Conservation (phyloP, 2,888 invertebrate species). For the Theretra japonica region DNA sequence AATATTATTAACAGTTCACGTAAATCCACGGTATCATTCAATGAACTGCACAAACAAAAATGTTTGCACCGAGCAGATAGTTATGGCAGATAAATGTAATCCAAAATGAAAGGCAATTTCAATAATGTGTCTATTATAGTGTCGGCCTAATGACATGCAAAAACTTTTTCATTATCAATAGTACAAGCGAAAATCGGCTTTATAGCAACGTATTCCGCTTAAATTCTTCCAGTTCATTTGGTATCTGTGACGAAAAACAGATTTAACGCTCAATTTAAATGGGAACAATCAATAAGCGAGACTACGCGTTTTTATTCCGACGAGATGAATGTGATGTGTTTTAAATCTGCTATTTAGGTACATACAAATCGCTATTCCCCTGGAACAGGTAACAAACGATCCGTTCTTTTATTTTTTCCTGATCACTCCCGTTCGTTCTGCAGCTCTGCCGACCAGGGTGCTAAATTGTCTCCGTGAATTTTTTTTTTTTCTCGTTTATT, state of each 20-base stretch:
- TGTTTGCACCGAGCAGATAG: conserved; percentile 10
- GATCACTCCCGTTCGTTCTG: conserved; percentile 51
- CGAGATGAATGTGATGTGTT: conserved; percentile 73
- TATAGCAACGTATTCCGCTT: conserved; percentile 42
- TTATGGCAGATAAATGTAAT: conserved; percentile 28
- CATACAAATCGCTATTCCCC: conserved; percentile 69
- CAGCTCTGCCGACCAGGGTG: conserved; percentile 45
- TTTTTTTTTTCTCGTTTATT: conserved; percentile 41
- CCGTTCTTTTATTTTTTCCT: conserved; percentile 50
- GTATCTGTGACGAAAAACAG: conserved; percentile 66
- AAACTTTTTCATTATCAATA: conserved; percentile 15
- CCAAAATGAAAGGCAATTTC: conserved; percentile 9
- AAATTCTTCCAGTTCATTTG: conserved; percentile 66
- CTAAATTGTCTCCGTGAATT: conserved; percentile 47
- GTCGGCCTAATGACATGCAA: neutral
- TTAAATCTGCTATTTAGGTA: conserved; percentile 71
- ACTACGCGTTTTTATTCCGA: conserved; percentile 68
- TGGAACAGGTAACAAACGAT: conserved; percentile 63
- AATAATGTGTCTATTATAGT: conserved; percentile 13
- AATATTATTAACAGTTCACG: neutral
- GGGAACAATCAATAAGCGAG: conserved; percentile 74
- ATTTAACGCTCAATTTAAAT: conserved; percentile 74
- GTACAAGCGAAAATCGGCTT: conserved; percentile 16
- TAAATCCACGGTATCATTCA: neutral
- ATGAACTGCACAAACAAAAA: conserved; percentile 30